phyloP scores from a whole-genome alignment of 2,797 vertebrate species.

The Gymnoscopelus braueri region DNA sequence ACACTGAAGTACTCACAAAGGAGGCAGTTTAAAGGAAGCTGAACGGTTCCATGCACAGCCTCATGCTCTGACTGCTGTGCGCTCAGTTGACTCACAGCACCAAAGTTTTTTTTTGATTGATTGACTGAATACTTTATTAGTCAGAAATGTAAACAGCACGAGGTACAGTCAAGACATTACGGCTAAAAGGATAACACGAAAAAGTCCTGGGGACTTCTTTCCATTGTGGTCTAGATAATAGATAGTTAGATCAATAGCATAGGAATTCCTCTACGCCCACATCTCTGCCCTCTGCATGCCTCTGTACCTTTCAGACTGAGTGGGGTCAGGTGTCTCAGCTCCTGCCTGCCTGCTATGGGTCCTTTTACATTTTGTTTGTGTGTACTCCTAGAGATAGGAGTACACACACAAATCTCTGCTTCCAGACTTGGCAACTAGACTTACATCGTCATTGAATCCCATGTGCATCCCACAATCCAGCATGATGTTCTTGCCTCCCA shows the following conservation, averaged over 20 bases:
- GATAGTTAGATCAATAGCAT: constrained; percentile 74
- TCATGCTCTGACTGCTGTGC: constrained; percentile 31
- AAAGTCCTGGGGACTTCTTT: no score
- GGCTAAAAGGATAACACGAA: no score
- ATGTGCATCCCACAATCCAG: constrained; percentile 99
- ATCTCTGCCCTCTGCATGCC: constrained; percentile 46
- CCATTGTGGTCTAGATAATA: no score
- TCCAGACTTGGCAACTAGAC: constrained; percentile 43
- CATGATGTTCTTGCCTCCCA: constrained; percentile 98
- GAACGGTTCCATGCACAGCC: constrained; percentile 56
- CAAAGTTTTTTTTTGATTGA: no score
- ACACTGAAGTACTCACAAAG: constrained; percentile 24
- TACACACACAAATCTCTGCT: no score
- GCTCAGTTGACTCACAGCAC: constrained; percentile 34
- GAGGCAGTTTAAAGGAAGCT: constrained; percentile 46
- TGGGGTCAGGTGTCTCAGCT: constrained; percentile 4
- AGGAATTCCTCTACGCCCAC: constrained; percentile 75
- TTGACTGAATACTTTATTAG: no score
- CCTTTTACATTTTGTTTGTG: constrained; percentile 11
- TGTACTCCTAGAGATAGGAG: neutral
- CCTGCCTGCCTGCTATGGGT: constrained; percentile 9
- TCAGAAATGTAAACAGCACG: no score
- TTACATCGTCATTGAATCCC: constrained; percentile 97
- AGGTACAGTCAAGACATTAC: no score
- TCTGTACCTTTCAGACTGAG: constrained; percentile 18